Conservation (phyloP, 2,888 invertebrate species). For the Minunthozetes semirufus region DNA sequence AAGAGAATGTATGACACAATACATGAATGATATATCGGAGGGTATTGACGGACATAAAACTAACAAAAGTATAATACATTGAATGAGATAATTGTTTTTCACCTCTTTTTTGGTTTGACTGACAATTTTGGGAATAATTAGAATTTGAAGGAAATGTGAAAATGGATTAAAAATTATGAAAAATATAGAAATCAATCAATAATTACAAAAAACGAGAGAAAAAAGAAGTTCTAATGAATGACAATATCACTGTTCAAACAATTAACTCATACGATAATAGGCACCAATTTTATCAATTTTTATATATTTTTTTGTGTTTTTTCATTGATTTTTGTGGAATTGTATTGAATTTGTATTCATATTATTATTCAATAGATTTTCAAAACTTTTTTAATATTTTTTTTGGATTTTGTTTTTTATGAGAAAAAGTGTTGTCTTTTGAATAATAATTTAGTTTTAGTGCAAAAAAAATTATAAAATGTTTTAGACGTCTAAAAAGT, state of each 20-base stretch:
- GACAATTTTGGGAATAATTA: too few species aligned
- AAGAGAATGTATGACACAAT: slow-evolving; percentile 11
- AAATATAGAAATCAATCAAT: not conserved
- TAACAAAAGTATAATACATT: not conserved
- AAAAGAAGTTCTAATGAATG: not conserved
- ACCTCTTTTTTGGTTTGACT: too few species aligned
- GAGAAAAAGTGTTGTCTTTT: not conserved
- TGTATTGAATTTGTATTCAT: not conserved
- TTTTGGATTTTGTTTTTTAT: not conserved
- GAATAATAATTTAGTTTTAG: slow-evolving; percentile 2
- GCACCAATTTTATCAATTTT: slow-evolving; percentile 20
- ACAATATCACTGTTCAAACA: slow-evolving; percentile 17
- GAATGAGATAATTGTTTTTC: too few species aligned
- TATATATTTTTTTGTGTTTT: slow-evolving; percentile 2
- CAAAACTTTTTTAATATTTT: not conserved
- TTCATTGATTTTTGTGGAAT: not conserved
- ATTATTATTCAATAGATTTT: slow-evolving; percentile 2
- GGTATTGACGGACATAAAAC: not conserved
- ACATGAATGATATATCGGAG: not conserved
- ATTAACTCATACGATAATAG: slow-evolving; percentile 21
- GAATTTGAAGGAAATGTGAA: too few species aligned
- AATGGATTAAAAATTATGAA: too few species aligned
- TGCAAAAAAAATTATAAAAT: not conserved
- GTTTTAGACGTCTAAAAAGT: not conserved
- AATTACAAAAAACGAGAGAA: not conserved